These are phyloP conservation scores for Mesorhabditis sp. DNA, from an alignment of 2,888 invertebrate species.

Conservation along the genomic window DNA sequence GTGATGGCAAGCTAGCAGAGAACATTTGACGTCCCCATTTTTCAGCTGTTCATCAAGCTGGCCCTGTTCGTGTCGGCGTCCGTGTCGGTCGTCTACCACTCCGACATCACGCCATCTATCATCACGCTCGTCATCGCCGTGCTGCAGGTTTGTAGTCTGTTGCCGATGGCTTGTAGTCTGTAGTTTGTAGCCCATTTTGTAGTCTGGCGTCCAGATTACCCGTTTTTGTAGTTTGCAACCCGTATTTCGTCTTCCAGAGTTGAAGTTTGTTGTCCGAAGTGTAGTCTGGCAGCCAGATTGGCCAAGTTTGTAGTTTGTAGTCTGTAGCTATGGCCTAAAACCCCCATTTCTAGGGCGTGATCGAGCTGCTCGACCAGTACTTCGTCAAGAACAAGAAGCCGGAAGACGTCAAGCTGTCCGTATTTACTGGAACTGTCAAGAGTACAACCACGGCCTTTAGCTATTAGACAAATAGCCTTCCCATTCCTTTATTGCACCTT, in stretches of 20 bases:
- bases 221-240: no score
- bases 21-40: background rate
- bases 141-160: constrained; percentile 22
- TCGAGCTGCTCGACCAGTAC: constrained; percentile 40
- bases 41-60: constrained; percentile 33
- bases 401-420: background rate
- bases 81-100: constrained; percentile 40
- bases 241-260: no score
- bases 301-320: background rate
- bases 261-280: no score
- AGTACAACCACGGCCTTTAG: background rate
- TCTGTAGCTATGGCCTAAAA: background rate
- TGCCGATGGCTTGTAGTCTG: no score
- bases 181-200: background rate
- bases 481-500: no score
- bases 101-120: constrained; percentile 34
- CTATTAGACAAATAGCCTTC: no score
- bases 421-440: background rate
- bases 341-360: constrained; percentile 30
- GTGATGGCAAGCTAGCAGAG: no score
- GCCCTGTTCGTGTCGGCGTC: constrained; percentile 39
- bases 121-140: constrained; percentile 37
- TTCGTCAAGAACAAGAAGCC: constrained; percentile 1
- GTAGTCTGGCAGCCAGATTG: no score
- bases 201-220: no score